Evolutionary conservation across 2,113 vertebrate genomes (phyloP), one percentile per base, ranked within the genome.

Genomic region (Ceuthmochares aereus): DNA sequence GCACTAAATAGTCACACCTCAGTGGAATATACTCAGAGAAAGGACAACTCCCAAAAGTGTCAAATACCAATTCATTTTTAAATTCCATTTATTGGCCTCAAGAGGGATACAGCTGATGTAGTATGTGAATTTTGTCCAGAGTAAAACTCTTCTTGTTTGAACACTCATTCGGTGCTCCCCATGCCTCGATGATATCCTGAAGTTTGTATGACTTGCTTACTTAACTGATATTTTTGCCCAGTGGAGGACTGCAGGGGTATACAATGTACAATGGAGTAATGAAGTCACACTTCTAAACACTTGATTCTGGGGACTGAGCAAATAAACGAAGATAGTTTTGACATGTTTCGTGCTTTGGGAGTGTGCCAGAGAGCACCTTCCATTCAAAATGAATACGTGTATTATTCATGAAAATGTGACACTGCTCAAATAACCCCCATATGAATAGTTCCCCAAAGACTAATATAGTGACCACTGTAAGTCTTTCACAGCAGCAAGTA

Each of bases 351-450:
- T 87, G 74, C 58, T 66, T 77, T 83, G 87, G 54, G 55, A 79
- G 58, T 8, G 7, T 30, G 63, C 51, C 84, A 85, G 45, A 87
- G 26, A 85, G 42, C 51, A 91, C 34, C 64, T 87, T 91, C 45
- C 45, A 55, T 88, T 93, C 70, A 75, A 92, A 93, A 92, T 64
- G 43, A 89, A 87, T 75, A 78, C 30, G 75, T 30, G 40, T 60
- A 87, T 90, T 91, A 89, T 63, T 74, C 74, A 85, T 18, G 47
- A 94, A 94, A 79, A 82, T 76, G 58, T 85, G 62, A 87, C 69
- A 34, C 54, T 69, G 67, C 59, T 76, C 77, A 94, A 92, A 92
- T 82, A 95, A 84, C 21, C 29, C 84, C 40, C 66, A 32, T 36
- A 49, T 36, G 66, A 69, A 56, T 40, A 82, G 52, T 6, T 89